Evolutionary conservation across 2,113 vertebrate genomes (phyloP), one percentile per base, ranked within the genome.

Genomic region (Ardeotis arabs): DNA sequence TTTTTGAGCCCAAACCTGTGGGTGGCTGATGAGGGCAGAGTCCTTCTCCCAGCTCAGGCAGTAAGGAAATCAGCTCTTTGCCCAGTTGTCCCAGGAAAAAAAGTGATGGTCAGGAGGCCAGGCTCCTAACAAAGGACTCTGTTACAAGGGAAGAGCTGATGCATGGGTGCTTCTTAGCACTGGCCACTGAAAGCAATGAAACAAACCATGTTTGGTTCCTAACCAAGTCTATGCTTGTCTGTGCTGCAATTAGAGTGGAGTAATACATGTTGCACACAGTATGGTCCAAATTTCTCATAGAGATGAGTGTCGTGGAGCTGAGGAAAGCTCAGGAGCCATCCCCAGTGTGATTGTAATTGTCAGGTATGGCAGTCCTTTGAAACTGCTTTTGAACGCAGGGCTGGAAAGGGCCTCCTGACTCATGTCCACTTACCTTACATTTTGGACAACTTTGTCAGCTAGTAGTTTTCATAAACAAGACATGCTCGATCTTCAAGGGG

Each of bases 231-330:
- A 7, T 85, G 86, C 94, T 95, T 89, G 80, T 62, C 76, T 82
- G 28, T 92, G 77, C 55, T 62, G 69, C 89, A 89, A 85, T 95
- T 92, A 91, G 62, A 89, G 62, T 87, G 89, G 62, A 91, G 81
- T 69, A 95, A 93, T 62, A 60, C 9, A n/a, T 3, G 20, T 87
- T 93, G 69, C 73, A 92, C 41, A 73, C 3, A 25, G 45, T 25
- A 82, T 5, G 3, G 77, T 63, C 70, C 74, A 53, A 79, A 76
- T 89, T 95, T 95, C 91, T 94, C 47, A 41, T 4, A 58, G 53
- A 58, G 20, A 29, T 90, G 92, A 53, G 33, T 79, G 53, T 27
- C 82, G 58, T 58, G 60, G 73, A 95, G 63, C 89, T 79, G 77
- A 23, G 45, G 69, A 93, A 87, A 92, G 49, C 81, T 92, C 25